Percentiles rank a stretch among this genome's conserved stretches.
These are phyloP conservation scores for Dolichomitus sp. DNA, from an alignment of 2,888 invertebrate species.

Conservation along the genomic window DNA sequence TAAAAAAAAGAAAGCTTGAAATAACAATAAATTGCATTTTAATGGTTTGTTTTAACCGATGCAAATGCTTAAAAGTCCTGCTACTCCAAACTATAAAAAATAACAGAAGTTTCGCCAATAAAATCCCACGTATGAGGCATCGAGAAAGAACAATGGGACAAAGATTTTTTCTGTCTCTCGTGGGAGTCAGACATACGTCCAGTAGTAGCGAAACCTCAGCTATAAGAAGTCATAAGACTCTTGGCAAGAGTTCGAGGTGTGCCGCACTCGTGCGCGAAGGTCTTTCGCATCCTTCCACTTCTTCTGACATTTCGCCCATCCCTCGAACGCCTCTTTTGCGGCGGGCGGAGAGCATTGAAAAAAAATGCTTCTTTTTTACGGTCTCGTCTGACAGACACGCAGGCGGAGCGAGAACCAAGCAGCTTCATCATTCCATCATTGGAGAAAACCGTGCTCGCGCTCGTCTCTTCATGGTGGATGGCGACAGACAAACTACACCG, in stretches of 20 bases:
- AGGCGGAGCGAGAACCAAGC: constrained; percentile 13
- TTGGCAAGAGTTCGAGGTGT: constrained; percentile 42
- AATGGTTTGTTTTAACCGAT: constrained; percentile 7
- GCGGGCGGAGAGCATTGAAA: not conserved
- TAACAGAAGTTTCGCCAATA: constrained; percentile 24
- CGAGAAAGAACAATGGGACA: constrained; percentile 70
- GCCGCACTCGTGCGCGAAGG: constrained; percentile 57
- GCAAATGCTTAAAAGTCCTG: not conserved
- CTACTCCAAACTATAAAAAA: constrained; percentile 9
- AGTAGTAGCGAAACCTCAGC: constrained; percentile 18
- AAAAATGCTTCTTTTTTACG: constrained; percentile 21
- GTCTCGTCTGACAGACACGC: constrained; percentile 10
- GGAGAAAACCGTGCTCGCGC: constrained; percentile 39
- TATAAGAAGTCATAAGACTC: constrained; percentile 15
- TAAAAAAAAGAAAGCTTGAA: too few relatives aligned
- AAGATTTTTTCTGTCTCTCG: constrained; percentile 38
- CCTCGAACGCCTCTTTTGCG: constrained; percentile 10
- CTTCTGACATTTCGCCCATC: constrained; percentile 29
- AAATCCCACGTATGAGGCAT: constrained; percentile 40
- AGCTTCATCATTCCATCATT: constrained; percentile 43
- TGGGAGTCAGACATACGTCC: constrained; percentile 60
- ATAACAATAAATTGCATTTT: constrained; percentile 3
- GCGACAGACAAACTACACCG: constrained; percentile 61
- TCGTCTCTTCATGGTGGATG: constrained; percentile 60
- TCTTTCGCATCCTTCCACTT: constrained; percentile 47